Conservation (phyloP, 1,140 invertebrate genomes). For the Hetaerina americana region DNA sequence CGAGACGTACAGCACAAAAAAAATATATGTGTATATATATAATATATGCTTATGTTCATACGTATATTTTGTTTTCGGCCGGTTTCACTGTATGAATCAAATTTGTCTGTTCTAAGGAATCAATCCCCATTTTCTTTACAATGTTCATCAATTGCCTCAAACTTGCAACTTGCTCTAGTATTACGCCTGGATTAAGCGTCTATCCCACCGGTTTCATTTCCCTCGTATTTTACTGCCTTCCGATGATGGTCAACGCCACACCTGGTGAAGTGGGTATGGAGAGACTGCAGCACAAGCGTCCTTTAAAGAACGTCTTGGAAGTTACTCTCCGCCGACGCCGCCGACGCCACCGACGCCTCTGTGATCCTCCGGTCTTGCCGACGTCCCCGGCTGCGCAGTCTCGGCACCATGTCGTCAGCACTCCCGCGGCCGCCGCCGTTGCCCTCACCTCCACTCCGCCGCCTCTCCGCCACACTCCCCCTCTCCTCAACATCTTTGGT, state of each 20-base stretch:
- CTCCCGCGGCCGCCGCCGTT: neutral
- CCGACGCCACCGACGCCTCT: too few species aligned
- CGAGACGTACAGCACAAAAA: neutral
- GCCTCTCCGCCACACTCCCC: neutral
- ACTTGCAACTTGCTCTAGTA: too few species aligned
- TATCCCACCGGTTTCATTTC: neutral
- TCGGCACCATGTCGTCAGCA: neutral
- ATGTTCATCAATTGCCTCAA: too few species aligned
- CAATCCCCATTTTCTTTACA: too few species aligned
- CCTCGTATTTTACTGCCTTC: neutral
- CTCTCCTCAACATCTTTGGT: neutral
- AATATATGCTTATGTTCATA: neutral
- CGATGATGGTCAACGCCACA: neutral
- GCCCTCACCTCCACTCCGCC: too few species aligned
- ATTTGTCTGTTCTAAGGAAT: neutral
- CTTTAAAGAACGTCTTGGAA: too few species aligned
- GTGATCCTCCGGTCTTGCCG: too few species aligned
- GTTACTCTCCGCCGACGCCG: too few species aligned
- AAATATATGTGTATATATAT: slow-evolving; percentile 1
- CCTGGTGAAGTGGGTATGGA: neutral
- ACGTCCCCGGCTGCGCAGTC: neutral
- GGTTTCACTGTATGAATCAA: neutral
- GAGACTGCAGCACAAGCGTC: too few species aligned
- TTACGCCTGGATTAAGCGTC: too few species aligned
- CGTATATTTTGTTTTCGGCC: neutral